phyloP scores from a whole-genome alignment of 2,888 invertebrate species.

The Toxonevra muliebris region DNA sequence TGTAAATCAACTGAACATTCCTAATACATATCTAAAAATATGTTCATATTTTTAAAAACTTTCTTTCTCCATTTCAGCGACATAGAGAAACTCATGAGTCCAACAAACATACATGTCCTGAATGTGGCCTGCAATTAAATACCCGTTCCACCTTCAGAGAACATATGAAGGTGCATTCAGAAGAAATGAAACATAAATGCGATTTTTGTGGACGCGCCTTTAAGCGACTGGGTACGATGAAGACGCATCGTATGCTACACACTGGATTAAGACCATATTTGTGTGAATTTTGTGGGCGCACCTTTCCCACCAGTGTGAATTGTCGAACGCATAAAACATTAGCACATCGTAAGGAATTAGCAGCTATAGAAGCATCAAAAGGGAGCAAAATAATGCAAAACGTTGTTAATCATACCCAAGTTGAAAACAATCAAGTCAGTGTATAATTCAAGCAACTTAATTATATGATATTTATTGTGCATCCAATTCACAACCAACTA shows the following conservation, averaged over 20 bases:
- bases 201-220: conserved; percentile 57
- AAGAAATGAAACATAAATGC: conserved; percentile 56
- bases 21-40: too few species aligned
- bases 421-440: too few species aligned
- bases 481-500: too few species aligned
- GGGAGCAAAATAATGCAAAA: conserved; percentile 26
- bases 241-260: conserved; percentile 57
- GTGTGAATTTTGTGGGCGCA: conserved; percentile 62
- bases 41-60: not conserved
- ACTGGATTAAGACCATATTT: conserved; percentile 60
- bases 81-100: conserved; percentile 55
- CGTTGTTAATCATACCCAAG: too few species aligned
- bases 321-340: not conserved
- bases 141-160: conserved; percentile 51
- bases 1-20: too few species aligned
- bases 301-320: conserved; percentile 48
- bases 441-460: too few species aligned
- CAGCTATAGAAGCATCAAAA: not conserved
- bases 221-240: conserved; percentile 45
- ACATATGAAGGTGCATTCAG: conserved; percentile 56
- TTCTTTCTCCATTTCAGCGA: conserved; percentile 33
- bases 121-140: conserved; percentile 55
- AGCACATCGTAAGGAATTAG: too few species aligned
- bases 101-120: conserved; percentile 52
- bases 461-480: too few species aligned